Base-by-base conservation (phyloP, 1,140 invertebrate genomes). In the Wiebesia pumilae region DNA sequence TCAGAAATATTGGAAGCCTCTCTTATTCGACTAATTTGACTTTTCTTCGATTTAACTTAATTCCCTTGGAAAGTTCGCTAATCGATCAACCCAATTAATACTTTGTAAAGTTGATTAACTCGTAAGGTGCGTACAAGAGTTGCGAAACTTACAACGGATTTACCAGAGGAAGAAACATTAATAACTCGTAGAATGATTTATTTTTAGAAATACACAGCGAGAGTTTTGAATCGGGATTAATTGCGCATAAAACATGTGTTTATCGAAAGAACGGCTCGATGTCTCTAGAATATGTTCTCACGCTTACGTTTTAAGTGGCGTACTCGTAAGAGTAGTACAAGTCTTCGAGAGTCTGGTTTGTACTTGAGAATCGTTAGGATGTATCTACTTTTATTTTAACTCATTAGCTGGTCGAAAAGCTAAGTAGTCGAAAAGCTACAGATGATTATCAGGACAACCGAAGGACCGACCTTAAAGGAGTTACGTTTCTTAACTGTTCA, bases 241-340 rank as follows among this genome's bases (percentile, higher is more conserved):
- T 54, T 54, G 2, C 1, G 43, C 7, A 75, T 30, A 30, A 30
- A 51, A 77, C 30, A 77, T 19, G 27, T 47, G 19, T 81, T 47
- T 81, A 54, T 40, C 19, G 9, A 47, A 47, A 43, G 65, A 81
- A n/a, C 51, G 30, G 27, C 19, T 71, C 4, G 16, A 51, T 1
- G 67, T 27, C 24, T 40, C 33, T 24, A 33, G 80, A 85, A 51
- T 21, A 81, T 58, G 43, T 71, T 85, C 84, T 81, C 78, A 85
- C 78, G 84, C 78, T 85, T 51, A 19, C 0, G 24, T 85, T 69
- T 80, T 62, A 71, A 79, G 83, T 85, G 35, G 62, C 33, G 12
- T 58, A 81, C 78, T 85, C n/a, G 30, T 67, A 81, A 81, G 51
- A n/a, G n/a, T n/a, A n/a, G n/a, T n/a, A n/a, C 78, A 14, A 80